Evolutionary conservation across 2,113 vertebrate genomes (phyloP), one percentile per base, ranked within the genome.

Genomic region (Pseudorasbora parva): DNA sequence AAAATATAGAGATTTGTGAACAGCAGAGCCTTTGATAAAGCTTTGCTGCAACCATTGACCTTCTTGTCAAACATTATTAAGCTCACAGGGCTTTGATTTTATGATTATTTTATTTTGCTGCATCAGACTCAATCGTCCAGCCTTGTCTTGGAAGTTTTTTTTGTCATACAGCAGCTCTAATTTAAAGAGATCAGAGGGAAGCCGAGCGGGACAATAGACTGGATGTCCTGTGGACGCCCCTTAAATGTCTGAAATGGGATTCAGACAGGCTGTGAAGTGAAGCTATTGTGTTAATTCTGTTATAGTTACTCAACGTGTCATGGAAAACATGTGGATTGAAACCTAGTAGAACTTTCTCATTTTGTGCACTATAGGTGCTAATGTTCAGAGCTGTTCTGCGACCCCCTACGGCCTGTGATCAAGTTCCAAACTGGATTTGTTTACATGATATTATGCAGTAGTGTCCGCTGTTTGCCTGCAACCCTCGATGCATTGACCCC

Each of bases 51-150:
- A 59, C n/a, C 21, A 25, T 27, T 60, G 15, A 64, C 15, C 11
- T 60, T 78, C 45, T 45, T 49, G 74, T 41, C 4, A 73, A 78
- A 77, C 15, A 71, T 30, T 45, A 85, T 87, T 75, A 51, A 56
- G 45, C 41, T 77, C 82, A 87, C 64, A 84, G 76, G 56, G 80
- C 78, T 33, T 59, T 60, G 15, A 72, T 71, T 78, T 77, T 77
- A 33, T 57, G 47, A 54, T 51, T 8, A 2, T 79, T 69, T 86
- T 68, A 68, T 83, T 79, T 57, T 69, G 47, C 60, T 51, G 30
- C 33, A 37, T 66, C 10, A 43, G 14, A 81, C n/a, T 25, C 60
- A 47, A 19, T 57, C 27, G n/a, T 54, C 33, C 30, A 51, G 43
- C 57, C 33, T 51, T 30, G 9, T 41, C 77, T 56, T 73, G 8